These are phyloP conservation scores for Drosophila asahinai DNA, from an alignment of 1,140 invertebrate genomes.

Conservation along the genomic window DNA sequence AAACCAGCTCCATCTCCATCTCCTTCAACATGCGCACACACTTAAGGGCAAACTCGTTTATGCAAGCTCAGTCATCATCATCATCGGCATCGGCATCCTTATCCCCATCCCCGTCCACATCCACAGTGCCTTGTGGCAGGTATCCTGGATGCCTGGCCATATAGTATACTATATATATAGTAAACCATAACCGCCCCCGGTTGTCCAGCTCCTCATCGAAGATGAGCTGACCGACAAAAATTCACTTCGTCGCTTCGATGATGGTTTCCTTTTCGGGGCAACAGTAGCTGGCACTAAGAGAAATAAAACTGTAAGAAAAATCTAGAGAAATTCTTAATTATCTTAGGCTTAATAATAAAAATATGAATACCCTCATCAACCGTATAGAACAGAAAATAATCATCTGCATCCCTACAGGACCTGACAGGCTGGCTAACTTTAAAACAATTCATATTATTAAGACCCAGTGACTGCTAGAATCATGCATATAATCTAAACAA, in stretches of 20 bases:
- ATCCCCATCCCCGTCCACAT: conserved; percentile 10
- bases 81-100: conserved; percentile 20
- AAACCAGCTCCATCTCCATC: neutral
- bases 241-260: conserved; percentile 36
- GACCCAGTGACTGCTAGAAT: conserved; percentile 6
- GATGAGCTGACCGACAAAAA: conserved; percentile 52
- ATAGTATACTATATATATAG: conserved; percentile 4
- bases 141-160: conserved; percentile 24
- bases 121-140: conserved; percentile 2
- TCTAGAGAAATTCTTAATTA: neutral
- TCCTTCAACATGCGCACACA: conserved; percentile 57
- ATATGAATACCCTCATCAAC: neutral
- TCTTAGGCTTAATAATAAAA: neutral
- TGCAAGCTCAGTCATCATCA: conserved; percentile 78
- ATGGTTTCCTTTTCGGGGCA: conserved; percentile 8
- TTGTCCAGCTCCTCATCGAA: conserved; percentile 19
- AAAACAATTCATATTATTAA: conserved; percentile 24
- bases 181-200: neutral
- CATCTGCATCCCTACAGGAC: neutral
- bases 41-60: conserved; percentile 76
- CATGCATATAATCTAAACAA: conserved; percentile 38
- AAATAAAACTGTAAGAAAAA: neutral
- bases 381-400: neutral
- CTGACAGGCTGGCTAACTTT: conserved; percentile 6
- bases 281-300: neutral